A percentile compares a stretch with the other conserved stretches of the same genome.
These are phyloP conservation scores for Orthonevra nobilis DNA, from an alignment of 2,888 invertebrate genomes.

Conservation along the genomic window DNA sequence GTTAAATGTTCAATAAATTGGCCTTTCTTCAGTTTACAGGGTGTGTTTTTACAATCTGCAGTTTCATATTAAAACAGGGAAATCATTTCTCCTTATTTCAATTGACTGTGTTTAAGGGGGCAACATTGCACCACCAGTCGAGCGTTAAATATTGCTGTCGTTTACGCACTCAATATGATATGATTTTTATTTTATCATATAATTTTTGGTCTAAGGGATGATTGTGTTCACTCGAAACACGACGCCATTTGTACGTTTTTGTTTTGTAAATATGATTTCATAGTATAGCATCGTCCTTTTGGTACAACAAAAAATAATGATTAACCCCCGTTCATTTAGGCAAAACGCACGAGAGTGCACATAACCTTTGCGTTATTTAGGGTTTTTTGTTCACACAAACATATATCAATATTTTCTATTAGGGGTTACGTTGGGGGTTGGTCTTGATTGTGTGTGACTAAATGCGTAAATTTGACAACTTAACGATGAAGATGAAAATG, in stretches of 20 bases:
- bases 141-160: slow-evolving; percentile 45
- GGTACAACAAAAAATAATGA: too few relatives aligned
- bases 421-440: slow-evolving; percentile 49
- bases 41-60: too few relatives aligned
- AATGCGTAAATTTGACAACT: slow-evolving; percentile 58
- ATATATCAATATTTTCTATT: slow-evolving; percentile 20
- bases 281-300: slow-evolving; percentile 21
- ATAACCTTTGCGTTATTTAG: slow-evolving; percentile 62
- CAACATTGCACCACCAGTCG: slow-evolving; percentile 18
- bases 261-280: slow-evolving; percentile 57
- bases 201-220: slow-evolving; percentile 36
- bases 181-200: slow-evolving; percentile 2
- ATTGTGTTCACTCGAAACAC: slow-evolving; percentile 27
- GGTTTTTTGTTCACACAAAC: slow-evolving; percentile 51
- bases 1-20: slow-evolving; percentile 52
- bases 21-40: too few relatives aligned
- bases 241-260: slow-evolving; percentile 32
- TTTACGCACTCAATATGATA: slow-evolving; percentile 32
- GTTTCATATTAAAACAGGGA: slow-evolving; percentile 11
- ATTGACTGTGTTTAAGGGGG: too few relatives aligned
- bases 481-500: slow-evolving; percentile 17
- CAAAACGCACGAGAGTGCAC: slow-evolving; percentile 19
- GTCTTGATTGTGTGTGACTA: slow-evolving; percentile 66
- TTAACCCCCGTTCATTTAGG: slow-evolving; percentile 33
- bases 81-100: slow-evolving; percentile 21